Conservation (phyloP, 1,140 invertebrate species). For the Saccostrea echinata region DNA sequence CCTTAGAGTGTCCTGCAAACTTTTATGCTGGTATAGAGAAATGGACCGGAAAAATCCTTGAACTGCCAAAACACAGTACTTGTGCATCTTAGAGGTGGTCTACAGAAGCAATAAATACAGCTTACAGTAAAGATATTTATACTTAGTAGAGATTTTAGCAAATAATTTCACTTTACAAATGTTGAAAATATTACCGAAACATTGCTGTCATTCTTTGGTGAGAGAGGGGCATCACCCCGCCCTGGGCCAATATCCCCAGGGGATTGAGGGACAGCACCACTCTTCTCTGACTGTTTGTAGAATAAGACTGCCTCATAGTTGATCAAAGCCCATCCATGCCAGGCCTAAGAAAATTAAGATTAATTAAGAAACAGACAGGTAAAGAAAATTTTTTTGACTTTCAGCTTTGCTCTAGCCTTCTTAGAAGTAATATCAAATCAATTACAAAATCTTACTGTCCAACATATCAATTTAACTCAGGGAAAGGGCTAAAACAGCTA, state of each 20-base stretch:
- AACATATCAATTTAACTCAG: no score
- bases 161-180: neutral
- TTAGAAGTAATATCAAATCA: no score
- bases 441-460: no score
- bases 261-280: conserved; percentile 20
- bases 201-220: conserved; percentile 52
- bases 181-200: neutral
- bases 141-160: neutral
- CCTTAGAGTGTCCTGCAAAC: conserved; percentile 98
- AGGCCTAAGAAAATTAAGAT: conserved; percentile 90
- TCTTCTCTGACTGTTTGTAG: conserved; percentile 86
- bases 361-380: neutral
- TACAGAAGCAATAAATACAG: conserved; percentile 51
- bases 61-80: conserved; percentile 95
- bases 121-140: neutral
- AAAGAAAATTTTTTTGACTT: neutral
- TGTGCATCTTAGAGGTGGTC: conserved; percentile 73
- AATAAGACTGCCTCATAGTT: conserved; percentile 98
- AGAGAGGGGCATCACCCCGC: conserved; percentile 41
- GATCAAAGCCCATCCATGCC: conserved; percentile 98
- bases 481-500: no score
- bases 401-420: no score
- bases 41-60: conserved; percentile 98
- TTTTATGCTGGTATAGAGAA: conserved; percentile 91
- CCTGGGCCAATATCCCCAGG: conserved; percentile 48